Evolutionary conservation across 2,888 invertebrate genomes (phyloP).

Genomic region (Loripinus fragilis): DNA sequence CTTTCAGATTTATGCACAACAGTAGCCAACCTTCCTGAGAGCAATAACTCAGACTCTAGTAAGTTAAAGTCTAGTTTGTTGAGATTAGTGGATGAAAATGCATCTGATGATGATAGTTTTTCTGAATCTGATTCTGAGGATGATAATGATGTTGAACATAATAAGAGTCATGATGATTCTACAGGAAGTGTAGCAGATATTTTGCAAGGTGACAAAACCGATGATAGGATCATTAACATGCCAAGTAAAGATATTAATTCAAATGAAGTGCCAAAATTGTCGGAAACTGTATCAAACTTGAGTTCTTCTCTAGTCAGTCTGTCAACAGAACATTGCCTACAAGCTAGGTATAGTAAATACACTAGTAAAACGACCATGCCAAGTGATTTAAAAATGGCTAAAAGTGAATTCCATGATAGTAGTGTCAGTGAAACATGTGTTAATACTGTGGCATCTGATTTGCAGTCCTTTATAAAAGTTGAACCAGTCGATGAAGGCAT

Average conservation of each 20-base stretch:
- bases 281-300: not conserved
- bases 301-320: not conserved
- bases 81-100: constrained; percentile 13
- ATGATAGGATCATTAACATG: not conserved
- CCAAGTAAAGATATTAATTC: not conserved
- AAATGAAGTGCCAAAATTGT: not conserved
- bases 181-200: not conserved
- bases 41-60: no score
- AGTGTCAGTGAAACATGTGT: not conserved
- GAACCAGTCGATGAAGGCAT: no score
- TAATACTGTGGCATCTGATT: no score
- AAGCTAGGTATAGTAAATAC: not conserved
- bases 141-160: constrained; percentile 8
- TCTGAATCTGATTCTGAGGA: constrained; percentile 32
- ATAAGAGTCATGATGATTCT: not conserved
- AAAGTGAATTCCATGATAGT: constrained; percentile 1
- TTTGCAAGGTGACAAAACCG: not conserved
- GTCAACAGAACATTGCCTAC: not conserved
- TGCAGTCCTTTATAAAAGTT: no score
- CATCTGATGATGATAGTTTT: constrained; percentile 1
- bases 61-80: constrained; percentile 33
- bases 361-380: not conserved
- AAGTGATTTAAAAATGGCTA: not conserved
- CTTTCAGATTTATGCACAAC: no score
- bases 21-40: no score